Conservation (phyloP, 2,113 vertebrate species). For the Falcunculus frontatus region DNA sequence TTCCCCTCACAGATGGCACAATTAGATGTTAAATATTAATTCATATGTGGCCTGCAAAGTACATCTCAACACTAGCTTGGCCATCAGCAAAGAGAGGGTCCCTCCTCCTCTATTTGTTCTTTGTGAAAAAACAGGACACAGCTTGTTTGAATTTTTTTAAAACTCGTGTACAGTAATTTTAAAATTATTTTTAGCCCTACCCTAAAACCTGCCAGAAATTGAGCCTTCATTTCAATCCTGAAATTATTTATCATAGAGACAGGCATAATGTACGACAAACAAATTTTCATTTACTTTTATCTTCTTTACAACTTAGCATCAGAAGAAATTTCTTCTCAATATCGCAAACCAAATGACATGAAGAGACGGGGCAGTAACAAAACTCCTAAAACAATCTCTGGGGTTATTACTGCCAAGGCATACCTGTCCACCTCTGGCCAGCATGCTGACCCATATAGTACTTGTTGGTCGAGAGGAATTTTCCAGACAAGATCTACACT, state of each 20-base stretch:
- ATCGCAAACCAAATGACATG: neutral
- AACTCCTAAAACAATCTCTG: neutral
- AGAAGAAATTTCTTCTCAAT: neutral
- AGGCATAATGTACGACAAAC: neutral
- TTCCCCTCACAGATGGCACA: neutral
- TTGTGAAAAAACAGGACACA: neutral
- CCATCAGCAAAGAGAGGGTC: neutral
- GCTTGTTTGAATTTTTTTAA: neutral
- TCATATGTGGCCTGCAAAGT: neutral
- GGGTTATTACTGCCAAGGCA: neutral
- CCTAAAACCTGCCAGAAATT: neutral
- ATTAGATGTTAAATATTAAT: neutral
- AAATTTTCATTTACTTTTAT: neutral
- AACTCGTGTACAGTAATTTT: neutral
- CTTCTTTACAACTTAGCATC: neutral
- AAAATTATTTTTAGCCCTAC: neutral
- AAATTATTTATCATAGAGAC: neutral
- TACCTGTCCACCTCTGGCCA: conserved; percentile 97
- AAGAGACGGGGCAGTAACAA: neutral
- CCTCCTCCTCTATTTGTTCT: neutral
- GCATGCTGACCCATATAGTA: conserved; percentile 99
- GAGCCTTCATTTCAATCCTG: neutral
- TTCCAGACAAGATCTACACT: conserved; percentile 95
- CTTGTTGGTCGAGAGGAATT: conserved; percentile 98
- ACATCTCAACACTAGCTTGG: neutral